These are phyloP conservation scores for Prorops nasuta DNA, from an alignment of 1,140 invertebrate species.

Conservation along the genomic window DNA sequence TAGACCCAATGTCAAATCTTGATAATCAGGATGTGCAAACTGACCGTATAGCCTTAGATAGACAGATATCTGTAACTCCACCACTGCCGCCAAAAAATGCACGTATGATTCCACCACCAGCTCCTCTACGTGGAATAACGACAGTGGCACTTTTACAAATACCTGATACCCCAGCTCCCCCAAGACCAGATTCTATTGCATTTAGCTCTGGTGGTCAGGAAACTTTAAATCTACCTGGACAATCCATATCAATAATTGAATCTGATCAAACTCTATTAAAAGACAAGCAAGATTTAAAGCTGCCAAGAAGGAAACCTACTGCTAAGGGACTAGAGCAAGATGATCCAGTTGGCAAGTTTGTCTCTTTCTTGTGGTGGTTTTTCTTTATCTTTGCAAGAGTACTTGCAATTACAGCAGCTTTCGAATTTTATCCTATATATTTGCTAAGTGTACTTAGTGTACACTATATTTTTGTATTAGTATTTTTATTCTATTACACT, in stretches of 20 bases:
- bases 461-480: slow-evolving; percentile 63
- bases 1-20: slow-evolving; percentile 16
- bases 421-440: slow-evolving; percentile 64
- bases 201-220: slow-evolving; percentile 21
- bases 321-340: slow-evolving; percentile 66
- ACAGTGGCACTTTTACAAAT: slow-evolving; percentile 43
- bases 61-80: slow-evolving; percentile 44
- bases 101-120: slow-evolving; percentile 44
- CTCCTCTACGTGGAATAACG: slow-evolving; percentile 48
- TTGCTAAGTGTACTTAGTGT: slow-evolving; percentile 59
- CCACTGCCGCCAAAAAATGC: slow-evolving; percentile 53
- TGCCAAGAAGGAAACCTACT: slow-evolving; percentile 41
- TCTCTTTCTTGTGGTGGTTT: slow-evolving; percentile 72
- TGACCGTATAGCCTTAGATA: slow-evolving; percentile 27
- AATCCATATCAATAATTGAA: slow-evolving; percentile 4
- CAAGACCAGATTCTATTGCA: slow-evolving; percentile 46
- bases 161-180: slow-evolving; percentile 50
- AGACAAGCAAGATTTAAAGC: slow-evolving; percentile 20
- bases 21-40: slow-evolving; percentile 1
- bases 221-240: slow-evolving; percentile 10
- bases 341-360: slow-evolving; percentile 64
- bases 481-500: slow-evolving; percentile 61
- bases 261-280: slow-evolving; percentile 9
- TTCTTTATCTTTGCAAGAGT: slow-evolving; percentile 67
- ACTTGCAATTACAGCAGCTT: slow-evolving; percentile 67